Conservation (phyloP, 2,797 vertebrate genomes). For the Hirundo rustica region DNA sequence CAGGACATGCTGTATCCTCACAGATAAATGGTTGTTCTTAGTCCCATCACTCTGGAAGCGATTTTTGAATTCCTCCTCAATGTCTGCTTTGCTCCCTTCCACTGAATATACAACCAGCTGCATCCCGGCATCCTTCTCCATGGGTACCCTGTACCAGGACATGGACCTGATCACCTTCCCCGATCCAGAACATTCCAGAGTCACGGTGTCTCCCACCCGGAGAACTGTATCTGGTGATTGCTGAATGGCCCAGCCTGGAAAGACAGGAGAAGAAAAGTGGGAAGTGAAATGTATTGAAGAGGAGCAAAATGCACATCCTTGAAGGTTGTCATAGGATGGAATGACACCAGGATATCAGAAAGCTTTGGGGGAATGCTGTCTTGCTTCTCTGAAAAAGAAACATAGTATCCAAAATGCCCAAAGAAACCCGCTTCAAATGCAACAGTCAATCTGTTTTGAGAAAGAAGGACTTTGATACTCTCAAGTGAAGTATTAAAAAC, state of each 20-base stretch:
- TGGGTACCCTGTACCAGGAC: neutral
- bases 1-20: neutral
- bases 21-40: neutral
- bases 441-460: neutral
- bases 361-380: neutral
- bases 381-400: neutral
- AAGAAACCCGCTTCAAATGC: neutral
- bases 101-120: neutral
- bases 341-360: neutral
- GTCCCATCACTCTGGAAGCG: neutral
- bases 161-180: too few relatives aligned
- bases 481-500: neutral
- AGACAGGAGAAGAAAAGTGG: neutral
- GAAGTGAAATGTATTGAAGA: too few relatives aligned
- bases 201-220: neutral
- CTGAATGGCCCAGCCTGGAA: neutral
- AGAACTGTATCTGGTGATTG: neutral
- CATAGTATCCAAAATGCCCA: fast-evolving
- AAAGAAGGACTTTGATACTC: neutral
- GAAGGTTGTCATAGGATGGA: neutral
- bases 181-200: neutral
- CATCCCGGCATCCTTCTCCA: neutral
- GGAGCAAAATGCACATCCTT: neutral
- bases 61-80: neutral
- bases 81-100: neutral